Percentiles rank a stretch among this genome's conserved stretches.
Conservation (phyloP, 2,888 invertebrate species). For the Barypeithes pellucidus region DNA sequence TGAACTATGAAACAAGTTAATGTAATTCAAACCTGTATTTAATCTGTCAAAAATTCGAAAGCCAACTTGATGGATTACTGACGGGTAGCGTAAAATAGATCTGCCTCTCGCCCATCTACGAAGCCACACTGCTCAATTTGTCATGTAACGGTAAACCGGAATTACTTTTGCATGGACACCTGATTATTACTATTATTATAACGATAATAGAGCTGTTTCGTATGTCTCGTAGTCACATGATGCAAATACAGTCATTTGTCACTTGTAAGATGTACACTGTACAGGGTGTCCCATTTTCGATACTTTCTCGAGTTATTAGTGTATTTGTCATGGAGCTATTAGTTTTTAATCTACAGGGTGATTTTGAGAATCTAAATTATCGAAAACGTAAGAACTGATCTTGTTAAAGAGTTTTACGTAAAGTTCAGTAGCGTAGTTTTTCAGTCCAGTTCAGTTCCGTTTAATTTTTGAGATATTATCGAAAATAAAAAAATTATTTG, state of each 20-base stretch:
- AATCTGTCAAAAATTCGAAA: slow-evolving; percentile 19
- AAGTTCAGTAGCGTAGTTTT: too few species aligned
- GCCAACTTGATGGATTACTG: slow-evolving; percentile 15
- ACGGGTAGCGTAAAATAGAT: slow-evolving; percentile 19
- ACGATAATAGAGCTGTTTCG: slow-evolving; percentile 5
- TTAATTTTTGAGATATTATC: too few species aligned
- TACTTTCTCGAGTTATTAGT: background rate
- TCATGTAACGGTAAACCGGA: slow-evolving; percentile 35
- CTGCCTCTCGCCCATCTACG: slow-evolving; percentile 13
- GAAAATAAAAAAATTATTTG: too few species aligned
- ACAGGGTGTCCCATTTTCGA: too few species aligned
- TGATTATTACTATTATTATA: slow-evolving; percentile 16
- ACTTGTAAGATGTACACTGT: background rate
- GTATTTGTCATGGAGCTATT: too few species aligned
- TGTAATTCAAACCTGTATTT: slow-evolving; percentile 25
- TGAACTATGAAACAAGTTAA: slow-evolving; percentile 5
- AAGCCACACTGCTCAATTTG: slow-evolving; percentile 22
- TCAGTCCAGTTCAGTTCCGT: too few species aligned
- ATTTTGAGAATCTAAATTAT: too few species aligned
- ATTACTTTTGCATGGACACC: slow-evolving; percentile 8
- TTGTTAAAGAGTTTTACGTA: too few species aligned
- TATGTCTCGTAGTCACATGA: background rate
- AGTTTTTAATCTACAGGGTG: too few species aligned
- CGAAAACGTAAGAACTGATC: too few species aligned
- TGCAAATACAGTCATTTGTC: slow-evolving; percentile 17